Percentiles rank a stretch among this genome's conserved stretches.
Evolutionary conservation across 30 jellyfish, hydroid and myxozoan species (phyloP).

Genomic region (Chrysaora quinquecirrha): DNA sequence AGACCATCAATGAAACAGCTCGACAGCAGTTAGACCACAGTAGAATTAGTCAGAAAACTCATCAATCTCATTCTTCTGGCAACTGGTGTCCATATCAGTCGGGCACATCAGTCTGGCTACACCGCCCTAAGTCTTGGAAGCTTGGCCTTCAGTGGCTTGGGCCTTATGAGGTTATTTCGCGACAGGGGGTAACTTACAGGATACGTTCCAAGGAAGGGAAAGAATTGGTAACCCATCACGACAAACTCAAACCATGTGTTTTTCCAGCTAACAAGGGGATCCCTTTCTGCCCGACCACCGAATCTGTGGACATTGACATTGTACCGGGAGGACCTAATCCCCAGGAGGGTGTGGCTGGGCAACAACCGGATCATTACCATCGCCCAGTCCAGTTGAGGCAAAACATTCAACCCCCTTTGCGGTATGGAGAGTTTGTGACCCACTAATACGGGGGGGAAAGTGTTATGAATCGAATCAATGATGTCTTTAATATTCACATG

Average conservation of each 20-base stretch:
- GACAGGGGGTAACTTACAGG: slow-evolving; percentile 25
- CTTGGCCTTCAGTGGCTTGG: slow-evolving; percentile 37
- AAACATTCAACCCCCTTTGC: slow-evolving; percentile 50
- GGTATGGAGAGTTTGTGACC: slow-evolving; percentile 42
- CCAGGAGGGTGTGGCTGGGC: slow-evolving; percentile 20
- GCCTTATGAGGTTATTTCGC: slow-evolving; percentile 28
- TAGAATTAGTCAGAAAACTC: too few relatives aligned
- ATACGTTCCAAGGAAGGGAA: slow-evolving; percentile 25
- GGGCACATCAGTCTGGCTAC: slow-evolving; percentile 52
- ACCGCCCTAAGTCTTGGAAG: slow-evolving; percentile 64
- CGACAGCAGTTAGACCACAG: slow-evolving; percentile 2
- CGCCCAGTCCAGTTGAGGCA: slow-evolving; percentile 49
- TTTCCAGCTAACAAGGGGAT: slow-evolving; percentile 35
- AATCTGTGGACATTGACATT: slow-evolving; percentile 31
- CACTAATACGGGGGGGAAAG: not conserved
- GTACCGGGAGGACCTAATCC: slow-evolving; percentile 18
- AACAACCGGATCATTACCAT: not conserved
- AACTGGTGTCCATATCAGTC: slow-evolving; percentile 40
- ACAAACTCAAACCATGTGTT: slow-evolving; percentile 32
- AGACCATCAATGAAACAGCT: slow-evolving; percentile 4
- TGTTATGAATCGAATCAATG: not conserved
- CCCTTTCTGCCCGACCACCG: slow-evolving; percentile 14
- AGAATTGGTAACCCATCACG: slow-evolving; percentile 32
- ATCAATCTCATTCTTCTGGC: too few relatives aligned
- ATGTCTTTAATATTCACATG: too few relatives aligned